Conservation (phyloP, 2,113 vertebrate genomes). For the Dicrurus megarhynchus region DNA sequence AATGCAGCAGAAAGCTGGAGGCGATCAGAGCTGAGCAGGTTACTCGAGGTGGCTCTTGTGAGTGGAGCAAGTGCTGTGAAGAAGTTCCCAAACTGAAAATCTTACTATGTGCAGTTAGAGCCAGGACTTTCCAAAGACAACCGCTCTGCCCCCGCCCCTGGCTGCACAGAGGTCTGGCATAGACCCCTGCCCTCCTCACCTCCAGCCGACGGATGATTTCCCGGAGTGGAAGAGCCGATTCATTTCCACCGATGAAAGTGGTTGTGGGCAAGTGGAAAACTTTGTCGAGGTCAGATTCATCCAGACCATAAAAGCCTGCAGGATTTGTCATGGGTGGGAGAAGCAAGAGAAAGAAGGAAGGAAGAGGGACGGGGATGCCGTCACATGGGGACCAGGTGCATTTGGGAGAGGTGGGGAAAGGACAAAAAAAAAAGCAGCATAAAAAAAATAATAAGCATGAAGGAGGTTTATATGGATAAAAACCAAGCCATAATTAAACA, state of each 20-base stretch:
- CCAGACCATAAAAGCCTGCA: slow-evolving; percentile 88
- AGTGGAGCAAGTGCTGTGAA: not conserved
- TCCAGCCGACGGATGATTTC: slow-evolving; percentile 92
- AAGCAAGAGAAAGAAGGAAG: slow-evolving; percentile 33
- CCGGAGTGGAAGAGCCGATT: slow-evolving; percentile 82
- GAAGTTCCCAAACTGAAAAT: not conserved
- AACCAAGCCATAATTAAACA: slow-evolving; percentile 34
- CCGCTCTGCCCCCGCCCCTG: accelerated
- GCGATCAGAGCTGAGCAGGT: not conserved
- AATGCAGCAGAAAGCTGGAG: not conserved
- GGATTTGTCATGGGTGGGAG: slow-evolving; percentile 36
- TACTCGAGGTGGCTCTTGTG: accelerated
- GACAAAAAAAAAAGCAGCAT: not conserved
- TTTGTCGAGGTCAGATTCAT: slow-evolving; percentile 88
- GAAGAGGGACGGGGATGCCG: not conserved
- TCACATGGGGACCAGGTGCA: not conserved
- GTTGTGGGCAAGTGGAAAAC: slow-evolving; percentile 91
- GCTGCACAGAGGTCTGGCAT: not conserved
- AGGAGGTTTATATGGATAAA: slow-evolving; percentile 28
- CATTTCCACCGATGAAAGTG: slow-evolving; percentile 90
- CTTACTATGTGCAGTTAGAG: not conserved
- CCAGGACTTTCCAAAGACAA: not conserved
- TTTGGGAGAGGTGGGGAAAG: slow-evolving; percentile 9
- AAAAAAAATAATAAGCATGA: slow-evolving; percentile 32
- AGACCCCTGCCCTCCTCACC: slow-evolving; percentile 65